phyloP scores from a whole-genome alignment of 2,888 invertebrate genomes.

The Philaethria dido region DNA sequence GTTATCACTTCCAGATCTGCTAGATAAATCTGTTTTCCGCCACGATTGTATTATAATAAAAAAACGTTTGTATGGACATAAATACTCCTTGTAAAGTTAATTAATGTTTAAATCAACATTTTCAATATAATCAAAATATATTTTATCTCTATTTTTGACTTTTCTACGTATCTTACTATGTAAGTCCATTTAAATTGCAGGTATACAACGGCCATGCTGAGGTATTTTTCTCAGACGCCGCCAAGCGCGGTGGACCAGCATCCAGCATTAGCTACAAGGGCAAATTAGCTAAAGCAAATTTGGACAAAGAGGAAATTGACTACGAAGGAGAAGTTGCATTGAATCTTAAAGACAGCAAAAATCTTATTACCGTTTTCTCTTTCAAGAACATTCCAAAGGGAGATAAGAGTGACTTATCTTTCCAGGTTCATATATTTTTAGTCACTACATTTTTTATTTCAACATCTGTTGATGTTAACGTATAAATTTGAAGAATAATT shows the following conservation, averaged over 20 bases:
- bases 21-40: neutral
- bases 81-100: no score
- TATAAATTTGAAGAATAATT: no score
- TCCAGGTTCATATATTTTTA: constrained; percentile 57
- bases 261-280: constrained; percentile 66
- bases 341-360: constrained; percentile 65
- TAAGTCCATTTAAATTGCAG: constrained; percentile 46
- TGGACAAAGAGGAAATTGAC: constrained; percentile 59
- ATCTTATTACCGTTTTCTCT: constrained; percentile 59
- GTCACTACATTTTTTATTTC: neutral
- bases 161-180: neutral
- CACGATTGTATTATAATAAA: neutral
- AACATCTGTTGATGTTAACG: no score
- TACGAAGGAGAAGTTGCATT: constrained; percentile 67
- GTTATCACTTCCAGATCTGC: constrained; percentile 41
- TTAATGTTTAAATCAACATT: no score
- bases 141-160: neutral
- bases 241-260: constrained; percentile 64
- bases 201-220: constrained; percentile 63
- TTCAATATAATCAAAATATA: no score
- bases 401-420: constrained; percentile 58
- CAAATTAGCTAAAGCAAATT: constrained; percentile 62
- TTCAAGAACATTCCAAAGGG: constrained; percentile 63
- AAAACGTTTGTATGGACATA: no score
- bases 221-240: constrained; percentile 61